Conservation (phyloP, 1,140 invertebrate species). For the Tetragnatha versicolor region DNA sequence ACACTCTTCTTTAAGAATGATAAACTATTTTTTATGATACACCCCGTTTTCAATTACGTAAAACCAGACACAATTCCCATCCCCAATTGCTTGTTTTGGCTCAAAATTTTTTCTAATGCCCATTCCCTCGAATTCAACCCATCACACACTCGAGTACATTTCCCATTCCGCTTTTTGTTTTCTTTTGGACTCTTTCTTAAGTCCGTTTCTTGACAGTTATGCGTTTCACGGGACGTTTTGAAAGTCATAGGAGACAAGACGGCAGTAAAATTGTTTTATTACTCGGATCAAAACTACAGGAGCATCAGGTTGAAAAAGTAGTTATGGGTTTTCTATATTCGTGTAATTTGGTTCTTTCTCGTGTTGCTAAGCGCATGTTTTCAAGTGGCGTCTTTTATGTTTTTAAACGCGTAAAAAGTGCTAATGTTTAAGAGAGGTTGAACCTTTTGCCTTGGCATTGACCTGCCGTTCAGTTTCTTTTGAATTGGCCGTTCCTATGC, state of each 20-base stretch:
- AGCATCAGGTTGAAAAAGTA: not conserved
- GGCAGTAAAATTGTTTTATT: conserved; percentile 42
- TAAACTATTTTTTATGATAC: too few species aligned
- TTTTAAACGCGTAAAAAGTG: too few species aligned
- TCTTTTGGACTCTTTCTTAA: conserved; percentile 18
- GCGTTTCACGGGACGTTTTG: conserved; percentile 10
- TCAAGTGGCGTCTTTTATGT: too few species aligned
- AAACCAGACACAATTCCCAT: not conserved
- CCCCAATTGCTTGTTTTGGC: too few species aligned
- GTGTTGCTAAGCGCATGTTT: not conserved
- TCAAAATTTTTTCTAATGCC: not conserved
- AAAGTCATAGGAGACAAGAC: conserved; percentile 18
- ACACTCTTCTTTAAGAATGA: too few species aligned
- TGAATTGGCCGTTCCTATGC: too few species aligned
- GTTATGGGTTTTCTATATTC: conserved; percentile 11
- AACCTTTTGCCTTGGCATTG: too few species aligned
- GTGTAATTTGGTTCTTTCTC: conserved; percentile 29
- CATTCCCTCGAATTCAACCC: not conserved
- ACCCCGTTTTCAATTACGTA: too few species aligned
- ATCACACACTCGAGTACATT: too few species aligned
- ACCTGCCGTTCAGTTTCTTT: too few species aligned
- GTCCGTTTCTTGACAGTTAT: conserved; percentile 38
- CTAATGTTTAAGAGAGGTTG: too few species aligned
- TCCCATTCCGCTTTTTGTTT: not conserved
- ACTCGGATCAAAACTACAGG: conserved; percentile 26